Conservation (phyloP, 2,797 vertebrate species). For the Cheirogaleus major region DNA sequence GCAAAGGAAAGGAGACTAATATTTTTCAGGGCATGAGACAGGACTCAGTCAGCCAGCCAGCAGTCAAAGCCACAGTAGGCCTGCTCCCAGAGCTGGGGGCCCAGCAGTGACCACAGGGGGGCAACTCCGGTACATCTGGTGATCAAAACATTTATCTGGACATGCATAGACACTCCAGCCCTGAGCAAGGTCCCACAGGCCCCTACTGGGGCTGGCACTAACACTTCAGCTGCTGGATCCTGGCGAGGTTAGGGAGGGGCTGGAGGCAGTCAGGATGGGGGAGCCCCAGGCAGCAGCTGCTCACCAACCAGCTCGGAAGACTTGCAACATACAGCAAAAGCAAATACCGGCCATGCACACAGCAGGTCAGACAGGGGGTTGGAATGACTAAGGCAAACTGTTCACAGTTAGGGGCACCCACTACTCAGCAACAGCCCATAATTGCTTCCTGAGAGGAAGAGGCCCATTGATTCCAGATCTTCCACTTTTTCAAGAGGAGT, state of each 20-base stretch:
- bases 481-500: neutral
- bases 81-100: neutral
- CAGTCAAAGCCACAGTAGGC: neutral
- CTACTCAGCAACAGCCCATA: neutral
- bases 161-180: neutral
- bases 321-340: neutral
- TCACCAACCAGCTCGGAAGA: neutral
- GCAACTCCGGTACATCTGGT: neutral
- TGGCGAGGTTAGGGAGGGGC: neutral
- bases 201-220: neutral
- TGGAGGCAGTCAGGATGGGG: accelerated
- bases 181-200: neutral
- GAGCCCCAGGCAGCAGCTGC: neutral
- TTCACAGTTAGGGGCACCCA: neutral
- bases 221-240: neutral
- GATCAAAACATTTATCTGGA: neutral
- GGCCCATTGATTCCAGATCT: neutral
- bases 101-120: neutral
- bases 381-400: neutral
- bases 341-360: neutral
- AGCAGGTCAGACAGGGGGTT: neutral
- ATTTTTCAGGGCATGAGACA: neutral
- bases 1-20: neutral
- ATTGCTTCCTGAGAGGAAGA: neutral
- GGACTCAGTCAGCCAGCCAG: neutral